Percentiles rank a stretch among this genome's conserved stretches.
phyloP scores from a whole-genome alignment of 35 echinoderm and acorn worm genomes.

The Anneissia japonica region DNA sequence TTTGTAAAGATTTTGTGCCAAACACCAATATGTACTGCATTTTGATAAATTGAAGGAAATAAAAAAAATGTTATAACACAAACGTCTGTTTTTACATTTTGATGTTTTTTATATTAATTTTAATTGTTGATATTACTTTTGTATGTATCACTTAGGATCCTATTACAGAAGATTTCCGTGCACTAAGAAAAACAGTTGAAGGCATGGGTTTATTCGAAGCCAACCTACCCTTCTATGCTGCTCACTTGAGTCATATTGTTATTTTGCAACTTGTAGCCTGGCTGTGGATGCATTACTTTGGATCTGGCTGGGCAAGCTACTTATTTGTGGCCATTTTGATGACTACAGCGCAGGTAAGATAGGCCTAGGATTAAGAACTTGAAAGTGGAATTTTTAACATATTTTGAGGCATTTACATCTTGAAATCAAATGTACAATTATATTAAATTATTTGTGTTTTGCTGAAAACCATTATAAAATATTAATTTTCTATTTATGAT shows the following conservation, averaged over 20 bases:
- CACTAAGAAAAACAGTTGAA: slow-evolving; percentile 17
- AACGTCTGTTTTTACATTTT: too few species aligned
- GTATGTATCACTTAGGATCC: slow-evolving; percentile 5
- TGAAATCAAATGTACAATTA: neutral
- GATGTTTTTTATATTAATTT: too few species aligned
- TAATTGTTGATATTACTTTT: too few species aligned
- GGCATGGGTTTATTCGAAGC: slow-evolving; percentile 50
- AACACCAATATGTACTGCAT: too few species aligned
- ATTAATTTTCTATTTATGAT: neutral
- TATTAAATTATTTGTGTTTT: neutral
- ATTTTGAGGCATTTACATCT: neutral
- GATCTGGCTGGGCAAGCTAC: neutral
- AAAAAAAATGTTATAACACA: too few species aligned
- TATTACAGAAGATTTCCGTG: slow-evolving; percentile 26
- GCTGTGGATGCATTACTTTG: slow-evolving; percentile 21
- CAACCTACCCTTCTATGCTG: slow-evolving; percentile 55
- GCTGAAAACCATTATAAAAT: neutral
- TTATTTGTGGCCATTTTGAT: neutral
- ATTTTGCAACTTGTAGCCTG: slow-evolving; percentile 44
- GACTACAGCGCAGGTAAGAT: too few species aligned
- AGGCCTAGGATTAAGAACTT: too few species aligned
- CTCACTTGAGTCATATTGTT: slow-evolving; percentile 54
- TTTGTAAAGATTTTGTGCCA: too few species aligned
- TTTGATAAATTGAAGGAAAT: too few species aligned
- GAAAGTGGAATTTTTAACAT: too few species aligned